These are phyloP conservation scores for Thymallus thymallus DNA, from an alignment of 2,113 vertebrate species.

Conservation along the genomic window DNA sequence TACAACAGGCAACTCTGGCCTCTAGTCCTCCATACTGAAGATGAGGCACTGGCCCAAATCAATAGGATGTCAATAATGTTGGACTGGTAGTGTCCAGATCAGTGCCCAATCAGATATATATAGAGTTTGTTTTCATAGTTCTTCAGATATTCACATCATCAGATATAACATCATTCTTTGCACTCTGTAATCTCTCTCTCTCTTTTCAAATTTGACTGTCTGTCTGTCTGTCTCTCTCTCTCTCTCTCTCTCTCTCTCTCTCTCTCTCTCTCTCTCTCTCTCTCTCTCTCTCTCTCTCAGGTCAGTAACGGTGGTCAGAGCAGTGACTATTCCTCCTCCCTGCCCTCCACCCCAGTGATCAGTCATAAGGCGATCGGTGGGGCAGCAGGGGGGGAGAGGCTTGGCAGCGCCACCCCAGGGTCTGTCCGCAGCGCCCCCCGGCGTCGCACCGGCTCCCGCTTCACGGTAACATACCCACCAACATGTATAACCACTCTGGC, in stretches of 20 bases:
- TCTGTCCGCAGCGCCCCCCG: slow-evolving; percentile 83
- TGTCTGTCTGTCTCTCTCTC: slow-evolving; percentile 19
- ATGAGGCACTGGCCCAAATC: not conserved
- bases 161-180: not conserved
- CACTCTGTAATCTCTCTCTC: slow-evolving; percentile 66
- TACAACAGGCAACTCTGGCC: slow-evolving; percentile 28
- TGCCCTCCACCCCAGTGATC: slow-evolving; percentile 93
- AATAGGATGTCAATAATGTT: not conserved
- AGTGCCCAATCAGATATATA: not conserved
- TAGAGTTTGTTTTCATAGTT: not conserved
- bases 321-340: slow-evolving; percentile 92
- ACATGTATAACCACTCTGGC: not conserved
- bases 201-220: slow-evolving; percentile 38
- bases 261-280: slow-evolving; percentile 9
- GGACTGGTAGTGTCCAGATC: not conserved
- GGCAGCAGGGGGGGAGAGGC: slow-evolving; percentile 73
- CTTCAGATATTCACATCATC: not conserved
- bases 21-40: not conserved
- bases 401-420: slow-evolving; percentile 78
- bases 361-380: slow-evolving; percentile 88
- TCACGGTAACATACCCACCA: slow-evolving; percentile 71
- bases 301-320: slow-evolving; percentile 91
- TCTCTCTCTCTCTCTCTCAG: slow-evolving; percentile 63
- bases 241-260: slow-evolving; percentile 22
- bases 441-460: slow-evolving; percentile 80